Conservation (phyloP, 2,797 vertebrate genomes). For the Urosaurus nigricauda region DNA sequence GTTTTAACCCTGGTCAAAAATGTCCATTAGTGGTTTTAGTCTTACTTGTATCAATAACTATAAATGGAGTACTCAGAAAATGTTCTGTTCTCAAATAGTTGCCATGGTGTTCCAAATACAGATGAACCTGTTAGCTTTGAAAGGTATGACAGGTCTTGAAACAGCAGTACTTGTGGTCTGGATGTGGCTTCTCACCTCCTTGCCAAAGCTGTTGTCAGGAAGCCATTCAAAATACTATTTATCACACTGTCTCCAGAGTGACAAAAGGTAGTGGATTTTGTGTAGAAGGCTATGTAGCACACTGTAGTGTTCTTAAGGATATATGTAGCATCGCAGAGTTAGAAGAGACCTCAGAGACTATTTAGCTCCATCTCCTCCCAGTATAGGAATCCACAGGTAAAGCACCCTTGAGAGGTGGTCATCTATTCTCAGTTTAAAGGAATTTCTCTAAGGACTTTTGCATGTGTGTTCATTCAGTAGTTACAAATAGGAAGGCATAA, state of each 20-base stretch:
- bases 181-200: background rate
- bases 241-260: background rate
- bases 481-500: background rate
- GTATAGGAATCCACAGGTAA: background rate
- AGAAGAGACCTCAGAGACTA: no score
- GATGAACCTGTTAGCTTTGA: background rate
- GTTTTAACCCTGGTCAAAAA: background rate
- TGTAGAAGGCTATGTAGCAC: background rate
- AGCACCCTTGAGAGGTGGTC: background rate
- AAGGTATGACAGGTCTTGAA: background rate
- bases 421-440: no score
- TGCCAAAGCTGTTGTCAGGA: conserved; percentile 21
- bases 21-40: background rate
- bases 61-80: background rate
- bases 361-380: background rate
- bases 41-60: background rate
- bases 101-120: background rate
- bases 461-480: no score
- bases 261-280: background rate
- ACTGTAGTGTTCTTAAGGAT: background rate
- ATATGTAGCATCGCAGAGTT: background rate
- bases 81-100: background rate
- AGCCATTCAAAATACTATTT: background rate
- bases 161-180: background rate
- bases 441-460: background rate